Evolutionary conservation across 2,113 vertebrate species (phyloP), one percentile per base, ranked within the genome.

Genomic region (Phaetusa simplex): DNA sequence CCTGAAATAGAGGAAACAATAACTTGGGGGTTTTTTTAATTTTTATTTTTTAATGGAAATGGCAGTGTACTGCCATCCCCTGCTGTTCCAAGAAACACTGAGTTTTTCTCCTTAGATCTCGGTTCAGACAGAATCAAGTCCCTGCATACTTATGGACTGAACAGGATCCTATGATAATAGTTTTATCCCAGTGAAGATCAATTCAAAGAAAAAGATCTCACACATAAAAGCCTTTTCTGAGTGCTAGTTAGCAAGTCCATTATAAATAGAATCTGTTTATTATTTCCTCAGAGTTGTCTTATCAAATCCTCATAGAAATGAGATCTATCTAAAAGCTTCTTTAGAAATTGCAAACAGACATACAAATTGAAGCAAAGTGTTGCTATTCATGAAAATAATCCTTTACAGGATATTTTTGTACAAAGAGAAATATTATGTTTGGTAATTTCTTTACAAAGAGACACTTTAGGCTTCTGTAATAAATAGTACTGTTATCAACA

Each of bases 401-500:
- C 74, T 96, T 97, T 95, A 93, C 49, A 86, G 80, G 87, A 84
- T 93, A 89, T 89, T 90, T 97, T 94, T 88, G 24, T 74, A 93
- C 59, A 73, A 72, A 95, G 84, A 12, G 11, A 79, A 95, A 87
- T 93, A 94, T 76, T 96, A 90, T 93, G 73, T 95, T 96, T 95
- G 94, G 89, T 87, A 96, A 97, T 97, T 97, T 98, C 88, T 95
- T 94, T 97, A 96, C 78, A 90, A 94, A 98, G 92, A 96, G 86
- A 95, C 80, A 91, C 90, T 93, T 97, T 84, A 69, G 49, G 64
- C 70, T 97, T 95, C n/a, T 85, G 53, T 92, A 98, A 90, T 93
- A 94, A 98, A 92, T 93, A 83, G 72, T 81, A 79, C 80, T 97
- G 81, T 92, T 93, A 96, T 96, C 93, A 94, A 93, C 92, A 94